phyloP scores from a whole-genome alignment of 2,113 vertebrate species.

The Crotalus viridis region DNA sequence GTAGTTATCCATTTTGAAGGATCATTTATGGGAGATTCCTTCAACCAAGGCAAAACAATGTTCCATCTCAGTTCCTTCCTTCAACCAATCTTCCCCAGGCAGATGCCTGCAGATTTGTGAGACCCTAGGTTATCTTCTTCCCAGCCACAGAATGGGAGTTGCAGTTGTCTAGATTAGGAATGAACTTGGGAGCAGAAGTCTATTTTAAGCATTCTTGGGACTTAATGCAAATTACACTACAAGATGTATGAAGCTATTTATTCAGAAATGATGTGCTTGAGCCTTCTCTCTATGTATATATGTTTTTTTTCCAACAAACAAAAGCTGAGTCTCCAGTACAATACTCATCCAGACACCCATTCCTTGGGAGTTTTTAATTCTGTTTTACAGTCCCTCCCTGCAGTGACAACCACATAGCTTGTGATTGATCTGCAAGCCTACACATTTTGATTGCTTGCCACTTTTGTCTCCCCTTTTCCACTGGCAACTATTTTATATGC shows the following conservation, averaged over 20 bases:
- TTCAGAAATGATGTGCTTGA: conserved; percentile 34
- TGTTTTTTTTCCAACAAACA: conserved; percentile 34
- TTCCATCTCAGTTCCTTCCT: conserved; percentile 46
- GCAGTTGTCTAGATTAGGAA: neutral
- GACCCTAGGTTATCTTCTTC: neutral
- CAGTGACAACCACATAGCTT: conserved; percentile 37
- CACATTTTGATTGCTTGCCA: conserved; percentile 46
- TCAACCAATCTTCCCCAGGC: neutral
- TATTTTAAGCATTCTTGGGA: conserved; percentile 25
- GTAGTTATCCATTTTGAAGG: neutral
- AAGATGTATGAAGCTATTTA: conserved; percentile 41
- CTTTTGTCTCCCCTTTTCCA: conserved; percentile 50
- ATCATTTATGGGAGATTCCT: neutral
- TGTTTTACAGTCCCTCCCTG: conserved; percentile 40
- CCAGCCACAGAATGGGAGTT: neutral
- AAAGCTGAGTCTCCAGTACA: conserved; percentile 28
- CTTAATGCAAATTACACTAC: conserved; percentile 37
- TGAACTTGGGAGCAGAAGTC: neutral
- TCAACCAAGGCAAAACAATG: neutral
- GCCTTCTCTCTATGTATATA: conserved; percentile 14
- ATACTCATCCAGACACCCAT: conserved; percentile 28
- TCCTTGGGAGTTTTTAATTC: conserved; percentile 46
- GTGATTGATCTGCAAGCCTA: conserved; percentile 57
- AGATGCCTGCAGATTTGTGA: neutral
- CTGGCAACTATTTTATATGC: conserved; percentile 70